Base-by-base conservation (phyloP, 2,113 vertebrate genomes). In the Nannospalax galili region DNA sequence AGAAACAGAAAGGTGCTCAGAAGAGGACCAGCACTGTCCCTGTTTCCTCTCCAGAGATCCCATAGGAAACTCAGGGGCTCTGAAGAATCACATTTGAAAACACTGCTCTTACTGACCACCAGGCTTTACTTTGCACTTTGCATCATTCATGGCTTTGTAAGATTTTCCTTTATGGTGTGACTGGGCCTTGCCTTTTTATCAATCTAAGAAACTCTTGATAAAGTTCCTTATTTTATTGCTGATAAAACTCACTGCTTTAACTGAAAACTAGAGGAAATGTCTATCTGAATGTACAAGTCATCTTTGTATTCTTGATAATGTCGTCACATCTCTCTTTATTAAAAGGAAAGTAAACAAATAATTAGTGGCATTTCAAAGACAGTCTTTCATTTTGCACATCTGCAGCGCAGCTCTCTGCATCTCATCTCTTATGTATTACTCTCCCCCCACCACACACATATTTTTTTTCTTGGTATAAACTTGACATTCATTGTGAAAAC, bases 201-300 rank as follows among this genome's bases (percentile, higher is more conserved):
- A 20, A n/a, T 58, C 92, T 92, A 95, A 97, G 56, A 78, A 93
- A 74, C 70, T 69, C 60, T 92, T 74, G 85, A 95, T 92, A 6
- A 85, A 70, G 35, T 77, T 82, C 73, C 52, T 84, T 96, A 35
- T 42, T 96, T 93, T 96, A n/a, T 74, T 60, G 60, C 56, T 94
- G 85, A 97, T 86, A 77, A 95, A 70, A 96, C 95, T 69, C 70
- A 81, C n/a, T 84, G 48, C 89, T 95, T 85, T 93, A 90, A 95
- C 65, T 97, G 95, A 97, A 94, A 88, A 52, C 96, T 95, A 96
- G 75, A 85, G 52, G 89, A 93, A 56, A 45, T 89, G 12, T 40
- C 74, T 14, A 30, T 48, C 60, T n/a, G 56, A 22, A 91, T 88
- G 26, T 1, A 75, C 42, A 75, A 48, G n/a, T 87, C 16, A 86